Evolutionary conservation across 1,140 invertebrate species (phyloP), one percentile per base, ranked within the genome.

Genomic region (Papilio helenus): DNA sequence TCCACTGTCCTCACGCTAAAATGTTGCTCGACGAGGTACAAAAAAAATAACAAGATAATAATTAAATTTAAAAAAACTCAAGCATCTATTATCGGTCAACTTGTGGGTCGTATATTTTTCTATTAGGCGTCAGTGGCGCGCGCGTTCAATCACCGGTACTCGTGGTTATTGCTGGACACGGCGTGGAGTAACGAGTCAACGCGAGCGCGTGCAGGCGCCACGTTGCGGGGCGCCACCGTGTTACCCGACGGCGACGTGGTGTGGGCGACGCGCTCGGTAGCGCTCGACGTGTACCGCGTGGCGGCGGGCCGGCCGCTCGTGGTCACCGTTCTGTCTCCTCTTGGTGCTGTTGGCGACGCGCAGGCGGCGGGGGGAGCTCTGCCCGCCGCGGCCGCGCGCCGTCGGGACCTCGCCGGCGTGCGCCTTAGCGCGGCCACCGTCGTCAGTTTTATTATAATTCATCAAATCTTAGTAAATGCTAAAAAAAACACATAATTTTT

Each of bases 241-340:
- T 82, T 92, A 1, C 90, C 91, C 0, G 92, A 94, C 42, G 86
- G 84, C 12, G 91, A 93, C 72, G 87, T 92, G 18, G 84, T 84
- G 0, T 85, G 85, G 81, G 79, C 83, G 1, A 79, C 85, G 1
- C 26, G 44, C 2, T 82, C 91, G 29, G 42, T 7, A 1, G 72
- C 89, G 72, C 58, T 88, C 0, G 92, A 94, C 58, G 83, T 93
- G 20, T 92, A 93, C 81, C 83, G 86, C 12, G 81, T 88, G 2
- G 89, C 88, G 51, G 71, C 44, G 18, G 80, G 80, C 51, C 79
- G 82, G 71, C 84, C 87, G 3, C 65, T 90, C 9, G 55, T 89
- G 5, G 4, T 5, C 18, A 20, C 51, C 51, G 51, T 4, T 1
- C 51, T 55, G 51, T 18, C 51, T n/a, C 7, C 18, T 4, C 51